Evolutionary conservation across 2,888 invertebrate genomes (phyloP).

Genomic region (Archips xylosteana): DNA sequence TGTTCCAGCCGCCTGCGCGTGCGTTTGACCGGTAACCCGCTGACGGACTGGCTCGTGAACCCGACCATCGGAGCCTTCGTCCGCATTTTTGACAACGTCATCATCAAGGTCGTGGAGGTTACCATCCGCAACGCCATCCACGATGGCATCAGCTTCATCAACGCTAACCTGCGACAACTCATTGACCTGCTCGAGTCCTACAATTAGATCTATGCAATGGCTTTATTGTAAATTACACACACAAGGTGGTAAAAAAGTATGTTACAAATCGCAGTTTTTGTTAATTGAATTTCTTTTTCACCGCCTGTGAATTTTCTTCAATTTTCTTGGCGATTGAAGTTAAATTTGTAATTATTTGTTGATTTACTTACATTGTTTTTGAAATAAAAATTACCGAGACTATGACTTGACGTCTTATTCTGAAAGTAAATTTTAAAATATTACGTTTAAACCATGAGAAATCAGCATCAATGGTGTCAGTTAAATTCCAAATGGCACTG

Average conservation of each 20-base stretch:
- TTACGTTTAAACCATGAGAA: no score
- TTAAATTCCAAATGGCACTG: no score
- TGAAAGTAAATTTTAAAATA: no score
- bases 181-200: constrained; percentile 62
- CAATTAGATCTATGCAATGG: constrained; percentile 46
- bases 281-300: background rate
- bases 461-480: no score
- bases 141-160: constrained; percentile 64
- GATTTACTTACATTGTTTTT: background rate
- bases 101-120: constrained; percentile 72
- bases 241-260: background rate
- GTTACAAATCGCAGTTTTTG: background rate
- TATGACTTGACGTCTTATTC: background rate
- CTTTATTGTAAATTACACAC: background rate
- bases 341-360: background rate
- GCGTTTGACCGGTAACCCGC: constrained; percentile 77
- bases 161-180: constrained; percentile 63
- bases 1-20: constrained; percentile 75
- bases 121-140: constrained; percentile 68
- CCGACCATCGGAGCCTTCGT: constrained; percentile 74
- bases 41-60: constrained; percentile 81
- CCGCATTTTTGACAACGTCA: constrained; percentile 75
- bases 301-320: background rate
- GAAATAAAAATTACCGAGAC: background rate
- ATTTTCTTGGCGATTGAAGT: background rate